Base-by-base conservation (phyloP, 2,113 vertebrate species). In the Sminthopsis crassicaudata region DNA sequence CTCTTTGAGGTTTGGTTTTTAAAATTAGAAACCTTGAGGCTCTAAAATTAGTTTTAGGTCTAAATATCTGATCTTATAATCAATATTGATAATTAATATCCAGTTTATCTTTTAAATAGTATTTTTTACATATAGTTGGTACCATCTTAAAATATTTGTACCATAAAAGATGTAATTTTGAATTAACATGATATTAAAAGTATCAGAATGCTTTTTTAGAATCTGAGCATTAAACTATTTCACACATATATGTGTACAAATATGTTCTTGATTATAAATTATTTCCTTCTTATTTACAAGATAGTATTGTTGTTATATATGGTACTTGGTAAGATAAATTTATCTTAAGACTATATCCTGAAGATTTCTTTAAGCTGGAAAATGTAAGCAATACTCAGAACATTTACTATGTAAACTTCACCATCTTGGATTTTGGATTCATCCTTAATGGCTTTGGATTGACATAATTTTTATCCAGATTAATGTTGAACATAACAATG, bases 361-460 rank as follows among this genome's bases (percentile, higher is more conserved):
- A 84, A n/a, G 4, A 6, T 76, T 84, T 84, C 67, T 42, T 36
- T 19, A 84, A 84, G n/a, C 67, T 42, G 42, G n/a, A 84, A 30
- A 84, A 84, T 23, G 14, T n/a, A 76, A n/a, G 16, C 30, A n/a
- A 76, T 19, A 76, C 14, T 76, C 36, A 76, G 67, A 42, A 84
- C 67, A 42, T 94, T 93, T 27, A 88, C 6, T 57, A 27, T 94
- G 48, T 25, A 91, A 89, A 93, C 60, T 92, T 3, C 7, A 36
- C 92, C 25, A 53, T 96, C 95, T 93, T 92, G 51, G n/a, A 90
- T 95, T 53, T 76, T 53, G 53, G 90, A 89, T 91, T 90, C 60
- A 36, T 30, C 26, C 91, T 95, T 90, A 84, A 54, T 52, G 16
- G n/a, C 54, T 94, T 96, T 23, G 53, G 10, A 2, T 90, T 26